Conservation (phyloP, 1,140 invertebrate species). For the Musca domestica region DNA sequence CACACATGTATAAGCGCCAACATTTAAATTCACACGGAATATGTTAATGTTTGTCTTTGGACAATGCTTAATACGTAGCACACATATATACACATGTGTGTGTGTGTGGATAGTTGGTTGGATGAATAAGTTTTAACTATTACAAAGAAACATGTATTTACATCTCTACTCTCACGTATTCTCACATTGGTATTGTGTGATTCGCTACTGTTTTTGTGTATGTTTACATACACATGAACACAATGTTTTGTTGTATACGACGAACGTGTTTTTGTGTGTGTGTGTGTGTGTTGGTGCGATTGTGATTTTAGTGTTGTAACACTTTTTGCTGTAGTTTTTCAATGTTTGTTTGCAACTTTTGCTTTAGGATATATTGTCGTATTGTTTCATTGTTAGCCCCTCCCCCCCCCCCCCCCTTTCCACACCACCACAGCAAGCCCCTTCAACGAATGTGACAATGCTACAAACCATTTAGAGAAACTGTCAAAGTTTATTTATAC, state of each 20-base stretch:
- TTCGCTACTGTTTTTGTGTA: background rate
- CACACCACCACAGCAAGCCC: background rate
- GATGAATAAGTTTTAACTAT: constrained; percentile 4
- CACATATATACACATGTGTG: background rate
- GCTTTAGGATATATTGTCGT: constrained; percentile 11
- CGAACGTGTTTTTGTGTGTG: background rate
- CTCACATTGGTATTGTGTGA: background rate
- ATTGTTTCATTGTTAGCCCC: constrained; percentile 12
- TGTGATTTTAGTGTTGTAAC: no score
- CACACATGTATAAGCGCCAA: no score
- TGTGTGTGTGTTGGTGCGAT: background rate
- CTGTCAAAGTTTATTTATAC: constrained; percentile 1
- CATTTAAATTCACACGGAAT: background rate
- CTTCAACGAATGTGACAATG: background rate
- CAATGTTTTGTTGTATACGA: background rate
- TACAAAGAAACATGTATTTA: constrained; percentile 4
- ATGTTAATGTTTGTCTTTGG: constrained; percentile 2
- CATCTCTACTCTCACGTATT: background rate
- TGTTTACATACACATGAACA: background rate
- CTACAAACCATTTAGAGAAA: constrained; percentile 12
- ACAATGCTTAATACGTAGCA: background rate
- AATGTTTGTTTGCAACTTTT: constrained; percentile 12
- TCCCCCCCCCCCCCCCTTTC: background rate
- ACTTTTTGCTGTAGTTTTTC: no score
- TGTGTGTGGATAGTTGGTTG: background rate